Base-by-base conservation (phyloP, 2,797 vertebrate species). In the Alcedo atthis region DNA sequence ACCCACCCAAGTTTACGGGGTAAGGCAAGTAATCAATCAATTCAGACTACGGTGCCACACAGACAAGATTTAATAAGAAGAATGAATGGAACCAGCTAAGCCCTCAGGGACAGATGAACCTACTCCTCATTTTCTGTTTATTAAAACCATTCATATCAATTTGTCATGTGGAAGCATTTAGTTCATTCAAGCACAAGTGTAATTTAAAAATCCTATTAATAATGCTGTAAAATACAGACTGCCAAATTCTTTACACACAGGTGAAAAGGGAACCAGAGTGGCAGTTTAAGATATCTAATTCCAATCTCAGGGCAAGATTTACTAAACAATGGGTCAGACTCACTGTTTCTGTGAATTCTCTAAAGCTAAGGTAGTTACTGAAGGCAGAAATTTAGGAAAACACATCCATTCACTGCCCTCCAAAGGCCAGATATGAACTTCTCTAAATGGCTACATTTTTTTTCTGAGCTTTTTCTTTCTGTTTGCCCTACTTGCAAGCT, bases 61-160 rank as follows among this genome's bases (percentile, higher is more conserved):
- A 91, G 86, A 82, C 75, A 85, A 37, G 76, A 24, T 75, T 89
- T 94, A 94, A 89, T 89, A 69, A 85, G 58, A 21, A 15, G 83
- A 70, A 78, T 94, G 86, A 89, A 94, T 85, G 79, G 86, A 76
- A 77, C 61, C 76, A 94, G 76, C 81, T 73, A 24, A 85, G 76
- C 79, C 93, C 77, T 69, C 87, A 92, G 94, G 93, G 87, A 67
- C 67, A 96, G 85, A 85, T 45, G 93, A 93, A 73, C 61, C 75
- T 53, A 64, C 68, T 95, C 70, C 86, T 91, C 91, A 66, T 92
- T 93, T 87, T 96, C 93, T 95, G 83, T 96, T 95, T 96, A 96
- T 96, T 96, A 92, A 96, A 96, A 84, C 68, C 79, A 84, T 94
- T 93, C 94, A 45, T 96, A 92, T 94, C 83, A 78, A 96, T 96